Percentiles rank a stretch among this genome's conserved stretches.
phyloP scores from a whole-genome alignment of 2,888 invertebrate genomes.

The Agrenia bidenticulata region DNA sequence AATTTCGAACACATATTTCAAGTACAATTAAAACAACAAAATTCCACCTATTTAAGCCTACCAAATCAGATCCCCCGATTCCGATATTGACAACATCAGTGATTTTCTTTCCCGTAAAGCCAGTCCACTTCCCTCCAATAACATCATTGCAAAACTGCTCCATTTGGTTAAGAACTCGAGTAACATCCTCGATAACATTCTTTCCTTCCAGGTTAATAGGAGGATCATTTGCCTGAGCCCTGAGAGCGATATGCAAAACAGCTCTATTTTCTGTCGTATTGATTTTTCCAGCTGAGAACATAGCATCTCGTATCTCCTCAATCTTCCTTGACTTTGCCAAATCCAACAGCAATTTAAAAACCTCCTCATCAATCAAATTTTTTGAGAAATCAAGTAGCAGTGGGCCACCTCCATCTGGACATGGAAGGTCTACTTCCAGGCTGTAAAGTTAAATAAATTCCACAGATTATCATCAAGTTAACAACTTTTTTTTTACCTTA shows the following conservation, averaged over 20 bases:
- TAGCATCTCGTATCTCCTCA: conserved; percentile 80
- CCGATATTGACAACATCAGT: conserved; percentile 73
- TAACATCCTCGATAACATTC: conserved; percentile 92
- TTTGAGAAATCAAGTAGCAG: conserved; percentile 96
- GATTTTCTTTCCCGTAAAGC: conserved; percentile 88
- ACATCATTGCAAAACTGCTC: conserved; percentile 80
- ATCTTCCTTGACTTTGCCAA: conserved; percentile 74
- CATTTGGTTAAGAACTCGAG: conserved; percentile 90
- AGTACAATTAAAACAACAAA: no score
- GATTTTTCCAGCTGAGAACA: conserved; percentile 92
- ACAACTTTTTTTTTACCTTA: no score
- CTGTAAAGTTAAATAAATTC: conserved; percentile 21
- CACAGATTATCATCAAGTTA: no score
- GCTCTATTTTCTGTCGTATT: conserved; percentile 97
- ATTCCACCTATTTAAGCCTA: conserved; percentile 54
- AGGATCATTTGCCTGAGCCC: conserved; percentile 73
- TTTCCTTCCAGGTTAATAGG: conserved; percentile 80
- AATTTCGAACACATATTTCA: neutral
- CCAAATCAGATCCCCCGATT: conserved; percentile 97
- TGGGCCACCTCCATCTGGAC: conserved; percentile 75
- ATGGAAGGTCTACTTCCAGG: conserved; percentile 38
- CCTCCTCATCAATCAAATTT: conserved; percentile 81
- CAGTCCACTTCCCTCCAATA: conserved; percentile 64
- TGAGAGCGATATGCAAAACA: conserved; percentile 90
- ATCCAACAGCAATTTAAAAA: conserved; percentile 70